Conservation (phyloP, 2,888 invertebrate genomes). For the Uloborus plumipes region DNA sequence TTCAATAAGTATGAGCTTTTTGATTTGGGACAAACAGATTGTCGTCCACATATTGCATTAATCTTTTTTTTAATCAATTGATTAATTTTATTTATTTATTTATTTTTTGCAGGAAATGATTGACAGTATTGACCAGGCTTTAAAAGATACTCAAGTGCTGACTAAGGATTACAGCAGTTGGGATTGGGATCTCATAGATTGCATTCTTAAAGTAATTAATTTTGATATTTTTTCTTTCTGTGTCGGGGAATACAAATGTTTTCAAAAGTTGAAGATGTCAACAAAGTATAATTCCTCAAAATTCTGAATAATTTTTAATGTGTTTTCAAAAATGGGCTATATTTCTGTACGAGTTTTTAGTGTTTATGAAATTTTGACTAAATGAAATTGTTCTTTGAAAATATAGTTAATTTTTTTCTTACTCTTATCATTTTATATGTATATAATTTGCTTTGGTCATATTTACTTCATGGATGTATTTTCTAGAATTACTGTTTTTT, state of each 20-base stretch:
- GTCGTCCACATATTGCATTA: neutral
- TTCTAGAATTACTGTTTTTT: too few relatives aligned
- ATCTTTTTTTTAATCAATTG: too few relatives aligned
- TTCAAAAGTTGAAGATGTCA: neutral
- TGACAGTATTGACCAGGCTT: constrained; percentile 68
- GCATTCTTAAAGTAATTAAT: constrained; percentile 77
- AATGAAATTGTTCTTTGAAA: neutral
- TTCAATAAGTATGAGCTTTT: too few relatives aligned
- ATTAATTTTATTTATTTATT: too few relatives aligned
- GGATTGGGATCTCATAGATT: constrained; percentile 93
- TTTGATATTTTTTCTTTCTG: constrained; percentile 1
- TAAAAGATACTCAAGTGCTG: constrained; percentile 87
- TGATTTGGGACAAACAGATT: too few relatives aligned
- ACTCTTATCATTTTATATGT: neutral
- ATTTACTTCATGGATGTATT: too few relatives aligned
- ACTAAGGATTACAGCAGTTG: constrained; percentile 84
- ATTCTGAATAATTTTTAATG: neutral
- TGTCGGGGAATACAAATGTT: neutral
- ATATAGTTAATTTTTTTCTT: neutral
- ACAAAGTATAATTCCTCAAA: neutral
- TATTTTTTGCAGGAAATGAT: constrained; percentile 60
- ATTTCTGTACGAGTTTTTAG: neutral
- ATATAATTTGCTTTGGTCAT: neutral
- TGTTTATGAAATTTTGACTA: neutral
- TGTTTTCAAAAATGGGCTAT: neutral